Evolutionary conservation across 2,888 invertebrate genomes (phyloP), one percentile per base, ranked within the genome.

Genomic region (Nomada hirtipes): DNA sequence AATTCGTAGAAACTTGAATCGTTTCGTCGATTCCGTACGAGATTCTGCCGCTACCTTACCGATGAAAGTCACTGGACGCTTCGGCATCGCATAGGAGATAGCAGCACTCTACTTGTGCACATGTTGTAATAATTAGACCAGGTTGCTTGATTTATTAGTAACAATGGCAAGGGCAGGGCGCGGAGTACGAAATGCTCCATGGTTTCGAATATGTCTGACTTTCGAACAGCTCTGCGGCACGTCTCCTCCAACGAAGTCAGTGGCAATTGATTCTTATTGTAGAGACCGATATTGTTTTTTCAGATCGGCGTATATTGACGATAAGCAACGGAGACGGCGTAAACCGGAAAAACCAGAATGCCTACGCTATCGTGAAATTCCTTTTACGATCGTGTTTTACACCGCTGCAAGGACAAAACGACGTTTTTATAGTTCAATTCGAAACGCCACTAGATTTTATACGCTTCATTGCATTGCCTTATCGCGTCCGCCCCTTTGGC

Each of bases 131-230:
- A 36, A 36, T 36, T 36, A 7, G 9, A 36, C 0, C 36, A 36
- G 36, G 36, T 7, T 7, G 36, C 36, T 36, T 36, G 15, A 50
- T 18, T 50, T 18, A 50, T 18, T 50, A 50, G 0, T 3, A 50
- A 18, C 98, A 94, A 92, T 9, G 2, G 23, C 11, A 2, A 23
- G 9, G 18, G n/a, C 42, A 10, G 20, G 18, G 1, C 10, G 10
- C 2, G 36, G 20, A 23, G 7, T 18, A 15, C 10, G n/a, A 47
- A 47, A 13, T 3, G 3, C 47, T 47, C 29, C 15, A 23, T 7
- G 59, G 15, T 29, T 29, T 2, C 11, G 47, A 26, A 26, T 36
- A 18, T 15, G 0, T 29, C 59, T 15, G 10, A 47, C 15, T 2
- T 47, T 47, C 10, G 15, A 47, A 47, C 47, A 47, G 11, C 3